Percentiles rank a stretch among this genome's conserved stretches.
phyloP scores from a whole-genome alignment of 2,888 invertebrate species.

The Harpagoxenus sublaevis region DNA sequence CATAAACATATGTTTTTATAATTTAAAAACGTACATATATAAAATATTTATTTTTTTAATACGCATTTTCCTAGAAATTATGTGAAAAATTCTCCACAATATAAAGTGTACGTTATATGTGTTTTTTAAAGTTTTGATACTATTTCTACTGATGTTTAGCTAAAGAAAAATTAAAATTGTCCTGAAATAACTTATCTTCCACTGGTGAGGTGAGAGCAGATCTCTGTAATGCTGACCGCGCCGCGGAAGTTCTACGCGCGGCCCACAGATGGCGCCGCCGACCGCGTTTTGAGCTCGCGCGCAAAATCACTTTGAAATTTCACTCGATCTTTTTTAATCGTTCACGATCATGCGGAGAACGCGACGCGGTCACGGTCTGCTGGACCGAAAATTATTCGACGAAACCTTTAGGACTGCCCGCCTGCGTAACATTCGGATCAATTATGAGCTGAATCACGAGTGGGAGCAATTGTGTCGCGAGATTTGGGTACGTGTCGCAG shows the following conservation, averaged over 20 bases:
- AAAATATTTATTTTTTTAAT: not conserved
- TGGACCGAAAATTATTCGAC: conserved; percentile 33
- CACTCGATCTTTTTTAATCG: not conserved
- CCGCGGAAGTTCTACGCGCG: not conserved
- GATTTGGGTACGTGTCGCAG: conserved; percentile 81
- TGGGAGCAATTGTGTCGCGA: conserved; percentile 80
- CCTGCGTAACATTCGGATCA: conserved; percentile 76
- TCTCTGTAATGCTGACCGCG: conserved; percentile 14
- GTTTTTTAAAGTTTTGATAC: not conserved
- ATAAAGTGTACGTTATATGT: not conserved
- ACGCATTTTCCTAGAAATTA: not conserved
- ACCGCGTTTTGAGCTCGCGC: conserved; percentile 42
- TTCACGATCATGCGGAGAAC: conserved; percentile 55
- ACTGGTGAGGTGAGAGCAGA: not conserved
- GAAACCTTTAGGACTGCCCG: conserved; percentile 52
- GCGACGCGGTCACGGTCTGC: not conserved
- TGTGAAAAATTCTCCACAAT: not conserved
- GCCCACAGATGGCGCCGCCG: not conserved
- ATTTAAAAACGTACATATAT: not conserved
- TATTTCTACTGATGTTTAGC: not conserved
- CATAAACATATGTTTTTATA: not conserved
- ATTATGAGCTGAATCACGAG: conserved; percentile 77
- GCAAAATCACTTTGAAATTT: conserved; percentile 52
- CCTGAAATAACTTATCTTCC: not conserved
- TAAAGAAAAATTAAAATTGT: not conserved